phyloP scores from a whole-genome alignment of 2,797 vertebrate species.

The Halcyon badia region DNA sequence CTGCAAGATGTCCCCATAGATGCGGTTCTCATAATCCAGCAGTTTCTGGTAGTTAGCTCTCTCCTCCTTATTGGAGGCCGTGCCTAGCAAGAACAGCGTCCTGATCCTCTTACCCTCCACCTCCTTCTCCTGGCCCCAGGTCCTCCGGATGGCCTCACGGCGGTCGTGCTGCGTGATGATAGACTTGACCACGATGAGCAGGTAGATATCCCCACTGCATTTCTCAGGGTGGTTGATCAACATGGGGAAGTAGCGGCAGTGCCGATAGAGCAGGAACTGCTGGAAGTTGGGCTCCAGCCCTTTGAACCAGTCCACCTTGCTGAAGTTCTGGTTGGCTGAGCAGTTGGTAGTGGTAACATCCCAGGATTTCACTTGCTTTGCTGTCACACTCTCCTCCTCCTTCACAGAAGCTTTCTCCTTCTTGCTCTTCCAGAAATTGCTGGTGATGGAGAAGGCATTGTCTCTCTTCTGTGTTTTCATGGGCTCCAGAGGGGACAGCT shows the following conservation, averaged over 20 bases:
- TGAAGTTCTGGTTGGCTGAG: conserved; percentile 87
- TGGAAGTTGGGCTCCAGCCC: conserved; percentile 88
- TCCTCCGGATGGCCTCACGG: conserved; percentile 92
- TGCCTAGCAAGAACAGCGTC: conserved; percentile 91
- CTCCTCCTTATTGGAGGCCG: conserved; percentile 87
- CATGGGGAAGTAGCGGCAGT: conserved; percentile 95
- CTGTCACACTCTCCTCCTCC: neutral
- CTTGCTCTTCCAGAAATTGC: conserved; percentile 86
- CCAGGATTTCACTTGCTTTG: conserved; percentile 79
- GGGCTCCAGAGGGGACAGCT: conserved; percentile 42
- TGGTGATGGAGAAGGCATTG: neutral
- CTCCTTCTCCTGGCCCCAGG: conserved; percentile 91
- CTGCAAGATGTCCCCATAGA: conserved; percentile 93
- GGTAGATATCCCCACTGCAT: conserved; percentile 83
- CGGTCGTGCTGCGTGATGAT: conserved; percentile 93
- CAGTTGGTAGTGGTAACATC: conserved; percentile 90
- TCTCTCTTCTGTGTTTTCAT: conserved; percentile 61
- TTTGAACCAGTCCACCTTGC: conserved; percentile 87
- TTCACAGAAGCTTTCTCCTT: conserved; percentile 7
- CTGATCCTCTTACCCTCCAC: conserved; percentile 83
- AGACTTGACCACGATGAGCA: conserved; percentile 94
- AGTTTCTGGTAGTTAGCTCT: conserved; percentile 93
- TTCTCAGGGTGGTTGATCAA: conserved; percentile 93
- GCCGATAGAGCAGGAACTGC: conserved; percentile 92
- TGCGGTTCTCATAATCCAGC: conserved; percentile 92